Percentiles rank a stretch among this genome's conserved stretches.
These are phyloP conservation scores for Ptilorrhoa leucosticta DNA, from an alignment of 2,113 vertebrate genomes.

Conservation along the genomic window DNA sequence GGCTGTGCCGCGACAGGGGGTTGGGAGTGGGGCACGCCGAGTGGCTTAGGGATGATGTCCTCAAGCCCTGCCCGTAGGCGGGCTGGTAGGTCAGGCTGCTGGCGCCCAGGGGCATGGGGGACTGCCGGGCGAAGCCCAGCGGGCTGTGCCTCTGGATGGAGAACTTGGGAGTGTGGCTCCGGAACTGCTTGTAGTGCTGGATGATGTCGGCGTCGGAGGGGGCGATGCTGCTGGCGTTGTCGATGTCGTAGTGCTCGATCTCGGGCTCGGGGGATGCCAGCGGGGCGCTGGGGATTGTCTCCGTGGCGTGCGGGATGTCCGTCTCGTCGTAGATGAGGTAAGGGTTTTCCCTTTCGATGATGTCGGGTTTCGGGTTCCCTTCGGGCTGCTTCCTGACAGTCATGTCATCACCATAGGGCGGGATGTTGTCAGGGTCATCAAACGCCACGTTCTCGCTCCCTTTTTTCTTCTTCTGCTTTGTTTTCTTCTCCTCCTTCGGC, in stretches of 20 bases:
- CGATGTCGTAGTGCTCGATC: constrained; percentile 96
- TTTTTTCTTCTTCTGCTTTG: constrained; percentile 96
- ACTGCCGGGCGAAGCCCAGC: constrained; percentile 91
- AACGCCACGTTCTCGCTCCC: constrained; percentile 96
- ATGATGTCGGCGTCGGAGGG: constrained; percentile 95
- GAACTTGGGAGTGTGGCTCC: constrained; percentile 94
- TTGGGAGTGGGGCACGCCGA: constrained; percentile 88
- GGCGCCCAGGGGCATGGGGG: constrained; percentile 88
- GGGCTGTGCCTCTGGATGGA: constrained; percentile 97
- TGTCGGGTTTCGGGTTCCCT: constrained; percentile 95
- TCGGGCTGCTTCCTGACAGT: constrained; percentile 94
- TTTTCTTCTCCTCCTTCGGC: constrained; percentile 88
- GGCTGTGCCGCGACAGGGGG: constrained; percentile 90
- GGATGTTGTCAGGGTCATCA: constrained; percentile 93
- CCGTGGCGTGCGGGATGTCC: constrained; percentile 79
- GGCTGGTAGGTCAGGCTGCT: constrained; percentile 92
- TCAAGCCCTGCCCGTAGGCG: constrained; percentile 82
- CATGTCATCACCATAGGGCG: constrained; percentile 92
- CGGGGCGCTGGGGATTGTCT: constrained; percentile 88
- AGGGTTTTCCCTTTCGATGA: constrained; percentile 95
- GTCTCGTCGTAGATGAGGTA: constrained; percentile 97
- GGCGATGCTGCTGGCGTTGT: constrained; percentile 97
- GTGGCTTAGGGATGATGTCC: constrained; percentile 88
- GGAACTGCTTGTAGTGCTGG: constrained; percentile 97
- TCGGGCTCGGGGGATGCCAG: constrained; percentile 86